phyloP scores from a whole-genome alignment of 2,797 vertebrate genomes.

The Rhinella marina region DNA sequence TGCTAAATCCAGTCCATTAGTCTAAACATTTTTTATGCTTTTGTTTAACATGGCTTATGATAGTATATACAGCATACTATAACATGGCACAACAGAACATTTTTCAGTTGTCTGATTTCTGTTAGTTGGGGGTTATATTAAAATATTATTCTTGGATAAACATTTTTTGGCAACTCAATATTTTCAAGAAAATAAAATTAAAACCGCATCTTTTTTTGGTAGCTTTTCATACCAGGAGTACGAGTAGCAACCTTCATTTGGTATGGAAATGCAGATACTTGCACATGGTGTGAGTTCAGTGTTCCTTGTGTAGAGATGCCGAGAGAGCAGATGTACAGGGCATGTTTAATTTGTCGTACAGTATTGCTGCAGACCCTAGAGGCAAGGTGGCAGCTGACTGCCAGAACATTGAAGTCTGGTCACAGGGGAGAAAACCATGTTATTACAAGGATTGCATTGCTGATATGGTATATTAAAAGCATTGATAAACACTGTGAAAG shows the following conservation, averaged over 20 bases:
- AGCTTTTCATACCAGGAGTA: not conserved
- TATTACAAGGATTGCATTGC: constrained; percentile 42
- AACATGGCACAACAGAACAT: no score
- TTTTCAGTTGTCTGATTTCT: no score
- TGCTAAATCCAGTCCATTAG: no score
- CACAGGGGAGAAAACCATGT: constrained; percentile 44
- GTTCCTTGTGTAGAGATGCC: not conserved
- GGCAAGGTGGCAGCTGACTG: constrained; percentile 45
- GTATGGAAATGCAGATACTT: not conserved
- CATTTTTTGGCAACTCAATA: no score
- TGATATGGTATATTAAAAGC: constrained; percentile 10
- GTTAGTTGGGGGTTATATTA: no score
- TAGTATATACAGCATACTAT: no score
- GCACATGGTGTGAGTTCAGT: not conserved
- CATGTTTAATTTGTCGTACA: constrained; percentile 49
- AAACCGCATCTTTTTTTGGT: not conserved
- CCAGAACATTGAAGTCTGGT: constrained; percentile 44
- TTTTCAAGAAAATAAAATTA: no score
- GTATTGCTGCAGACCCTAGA: constrained; percentile 34
- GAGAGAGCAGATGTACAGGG: constrained; percentile 49
- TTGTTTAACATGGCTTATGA: no score
- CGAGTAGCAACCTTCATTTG: not conserved
- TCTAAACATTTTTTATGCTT: no score
- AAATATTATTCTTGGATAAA: no score
- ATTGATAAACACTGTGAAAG: constrained; percentile 24